Base-by-base conservation (phyloP, 2,888 invertebrate genomes). In the Patella pellucida region DNA sequence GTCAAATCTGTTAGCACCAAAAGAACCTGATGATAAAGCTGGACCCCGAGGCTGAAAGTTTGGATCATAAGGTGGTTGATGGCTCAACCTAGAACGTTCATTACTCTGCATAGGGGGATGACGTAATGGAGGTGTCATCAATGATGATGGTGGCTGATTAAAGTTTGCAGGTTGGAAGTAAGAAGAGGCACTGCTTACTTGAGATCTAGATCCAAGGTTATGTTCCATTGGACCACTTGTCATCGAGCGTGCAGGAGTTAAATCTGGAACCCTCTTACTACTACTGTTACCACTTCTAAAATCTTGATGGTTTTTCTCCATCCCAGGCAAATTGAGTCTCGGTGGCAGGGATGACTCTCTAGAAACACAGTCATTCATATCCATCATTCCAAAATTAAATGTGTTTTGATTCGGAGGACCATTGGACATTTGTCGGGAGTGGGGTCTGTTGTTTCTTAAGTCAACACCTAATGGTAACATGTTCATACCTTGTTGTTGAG, bases 41-140 rank as follows among this genome's bases (percentile, higher is more conserved):
- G 62, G 62, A 23, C 69, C 56, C 15, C 52, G 72, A 11, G 80
- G 79, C 23, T 82, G 81, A 70, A 82, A 85, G 51, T 79, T 78
- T 12, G 75, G 78, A 16, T 84, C 84, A 75, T 81, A 83, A 0
- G 82, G 79, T 12, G 82, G 79, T 67, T 84, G 79, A 68, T 82
- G 80, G 2, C 76, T 78, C 73, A 84, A 78, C 54, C 78, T 79
- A 15, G 82, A 73, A 16, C 81, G 79, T 19, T 83, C 83, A 12
- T 78, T 78, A 7, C 80, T 80, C 76, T 83, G 81, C 68, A 85
- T 73, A 9, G 84, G 82, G n/a, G 83, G 85, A 69, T 86, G 87
- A 52, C 83, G 86, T 14, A 86, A 76, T 0, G 86, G 85, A 23
- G 85, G 85, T 4, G 86, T 86, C 71, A 84, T 84, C 12, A 86